Evolutionary conservation across 2,797 vertebrate species (phyloP).

Genomic region (Sebastes variabilis): DNA sequence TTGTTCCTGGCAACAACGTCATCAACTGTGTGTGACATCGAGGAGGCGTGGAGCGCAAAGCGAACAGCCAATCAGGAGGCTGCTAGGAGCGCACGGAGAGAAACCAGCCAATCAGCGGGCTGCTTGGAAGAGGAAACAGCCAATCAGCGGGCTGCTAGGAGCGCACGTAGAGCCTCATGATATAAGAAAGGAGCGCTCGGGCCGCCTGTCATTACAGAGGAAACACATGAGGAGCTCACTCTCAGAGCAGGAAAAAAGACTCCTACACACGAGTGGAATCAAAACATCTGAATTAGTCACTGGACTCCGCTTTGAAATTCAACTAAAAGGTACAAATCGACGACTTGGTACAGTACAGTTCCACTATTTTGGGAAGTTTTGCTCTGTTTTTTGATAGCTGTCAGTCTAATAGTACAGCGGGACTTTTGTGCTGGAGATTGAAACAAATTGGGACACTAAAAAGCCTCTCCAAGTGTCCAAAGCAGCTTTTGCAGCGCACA

Average conservation of each 20-base stretch:
- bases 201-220: slow-evolving; percentile 31
- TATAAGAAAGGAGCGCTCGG: slow-evolving; percentile 46
- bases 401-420: slow-evolving; percentile 74
- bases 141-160: no score
- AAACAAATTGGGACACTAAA: slow-evolving; percentile 70
- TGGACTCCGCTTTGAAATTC: slow-evolving; percentile 79
- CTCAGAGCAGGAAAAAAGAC: slow-evolving; percentile 21
- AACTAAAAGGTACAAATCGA: slow-evolving; percentile 79
- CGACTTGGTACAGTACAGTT: slow-evolving; percentile 86
- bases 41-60: slow-evolving; percentile 44
- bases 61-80: slow-evolving; percentile 65
- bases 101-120: no score
- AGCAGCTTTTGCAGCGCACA: slow-evolving; percentile 59
- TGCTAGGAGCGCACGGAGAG: background rate
- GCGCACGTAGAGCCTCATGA: background rate
- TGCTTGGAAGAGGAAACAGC: no score
- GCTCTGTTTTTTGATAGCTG: slow-evolving; percentile 75
- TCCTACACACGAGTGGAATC: slow-evolving; percentile 62
- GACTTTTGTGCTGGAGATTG: slow-evolving; percentile 74
- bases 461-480: slow-evolving; percentile 58
- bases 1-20: slow-evolving; percentile 90
- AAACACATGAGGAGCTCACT: slow-evolving; percentile 18
- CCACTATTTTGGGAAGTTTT: slow-evolving; percentile 83
- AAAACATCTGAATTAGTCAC: slow-evolving; percentile 76
- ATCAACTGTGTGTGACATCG: slow-evolving; percentile 40